Base-by-base conservation (phyloP, 1,140 invertebrate species). In the Limonius californicus region DNA sequence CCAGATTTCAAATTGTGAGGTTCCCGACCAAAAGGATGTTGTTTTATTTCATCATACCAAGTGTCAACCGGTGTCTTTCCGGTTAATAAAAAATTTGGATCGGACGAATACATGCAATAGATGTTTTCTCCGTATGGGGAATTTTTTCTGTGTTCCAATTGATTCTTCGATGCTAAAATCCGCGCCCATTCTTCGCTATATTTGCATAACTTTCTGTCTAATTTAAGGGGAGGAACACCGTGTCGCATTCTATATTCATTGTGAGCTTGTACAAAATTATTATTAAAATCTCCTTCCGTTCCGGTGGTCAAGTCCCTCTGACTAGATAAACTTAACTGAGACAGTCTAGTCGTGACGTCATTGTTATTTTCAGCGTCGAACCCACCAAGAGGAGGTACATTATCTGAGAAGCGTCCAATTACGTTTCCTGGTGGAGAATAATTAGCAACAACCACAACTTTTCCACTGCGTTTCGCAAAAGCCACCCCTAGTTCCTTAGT, bases 181-280 rank as follows among this genome's bases (percentile, higher is more conserved):
- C 89, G 87, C 0, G 91, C 92, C 91, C 92, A 94, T 73, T 90
- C 88, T 77, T 93, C 87, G 68, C 90, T 83, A 67, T 86, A 86
- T 72, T 86, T 87, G 69, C 84, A 71, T 4, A 73, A 42, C 54
- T 67, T 67, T 68, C 83, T 67, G 70, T 81, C 81, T 59, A 90
- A 68, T 77, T 82, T 82, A 61, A 91, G 67, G 18, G 81, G 81
- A 2, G 83, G 78, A 0, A 85, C 87, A 45, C 85, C 83, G 74
- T 95, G 92, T 65, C 84, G 86, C 66, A 75, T 76, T 64, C 92
- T 78, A 68, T 90, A 91, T 32, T 87, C 84, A 73, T 94, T 94
- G 73, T 93, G 91, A 18, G 86, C 80, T 23, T 85, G 77, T 43
- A 93, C 77, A 45, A 73, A 73, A 20, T 71, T 70, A 1, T 16